phyloP scores from a whole-genome alignment of 2,888 invertebrate genomes.

The Campoplex nolae region DNA sequence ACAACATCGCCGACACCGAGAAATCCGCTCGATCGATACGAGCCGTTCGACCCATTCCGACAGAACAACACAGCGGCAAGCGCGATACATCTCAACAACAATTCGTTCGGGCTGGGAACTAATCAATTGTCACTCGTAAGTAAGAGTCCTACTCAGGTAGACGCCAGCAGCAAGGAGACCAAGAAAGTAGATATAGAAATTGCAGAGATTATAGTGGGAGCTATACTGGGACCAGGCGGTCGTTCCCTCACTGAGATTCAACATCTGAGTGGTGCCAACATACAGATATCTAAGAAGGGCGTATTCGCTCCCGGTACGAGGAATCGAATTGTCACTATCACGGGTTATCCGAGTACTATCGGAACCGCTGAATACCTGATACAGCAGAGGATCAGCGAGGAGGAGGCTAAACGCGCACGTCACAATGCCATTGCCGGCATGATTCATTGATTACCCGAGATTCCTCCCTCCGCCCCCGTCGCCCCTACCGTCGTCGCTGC shows the following conservation, averaged over 20 bases:
- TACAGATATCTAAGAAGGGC: constrained; percentile 99
- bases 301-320: constrained; percentile 98
- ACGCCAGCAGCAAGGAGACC: constrained; percentile 91
- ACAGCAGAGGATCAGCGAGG: constrained; percentile 98
- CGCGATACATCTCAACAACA: constrained; percentile 92
- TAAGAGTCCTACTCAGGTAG: constrained; percentile 93
- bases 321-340: constrained; percentile 98
- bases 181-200: constrained; percentile 96
- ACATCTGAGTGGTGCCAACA: constrained; percentile 98
- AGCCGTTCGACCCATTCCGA: constrained; percentile 90
- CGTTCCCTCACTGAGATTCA: constrained; percentile 98
- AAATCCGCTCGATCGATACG: constrained; percentile 90
- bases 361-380: constrained; percentile 97
- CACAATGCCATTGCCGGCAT: constrained; percentile 92
- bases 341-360: constrained; percentile 95
- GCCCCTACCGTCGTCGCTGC: no score
- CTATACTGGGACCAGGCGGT: constrained; percentile 98
- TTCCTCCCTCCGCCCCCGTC: constrained; percentile 8
- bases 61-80: constrained; percentile 90
- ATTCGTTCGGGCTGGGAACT: constrained; percentile 94
- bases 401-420: constrained; percentile 97
- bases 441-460: constrained; percentile 87
- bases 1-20: constrained; percentile 89
- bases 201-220: constrained; percentile 98
- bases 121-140: constrained; percentile 90